Evolutionary conservation across 1,140 invertebrate species (phyloP), one percentile per base, ranked within the genome.

Genomic region (Brachystomella parvula): DNA sequence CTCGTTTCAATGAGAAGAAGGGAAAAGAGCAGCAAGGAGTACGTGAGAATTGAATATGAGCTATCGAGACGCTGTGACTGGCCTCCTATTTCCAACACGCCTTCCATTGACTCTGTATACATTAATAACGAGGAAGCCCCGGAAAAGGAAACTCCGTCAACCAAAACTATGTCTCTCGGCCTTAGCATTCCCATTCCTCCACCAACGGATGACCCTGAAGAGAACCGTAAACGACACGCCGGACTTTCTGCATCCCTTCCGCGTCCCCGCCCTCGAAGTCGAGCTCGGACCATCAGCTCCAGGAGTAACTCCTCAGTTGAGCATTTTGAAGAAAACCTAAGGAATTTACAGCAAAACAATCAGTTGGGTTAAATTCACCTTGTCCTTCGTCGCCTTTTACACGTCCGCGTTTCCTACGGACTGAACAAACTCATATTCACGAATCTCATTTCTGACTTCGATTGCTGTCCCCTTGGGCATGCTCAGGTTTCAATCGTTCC

Each of bases 21-120:
- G 2, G 29, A 32, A 61, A 64, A 35, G 58, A 63, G 58, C 0
- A 59, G 47, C 28, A 60, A 62, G 24, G 63, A 63, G 30, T 67
- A 67, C 29, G 15, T 39, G 1, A 35, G 39, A 65, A 65, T 71
- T 29, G 66, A 71, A 3, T 35, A 65, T 26, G 69, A 67, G 26
- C 59, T 71, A 6, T 26, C 28, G 24, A 3, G 61, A 60, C 24
- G 33, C 31, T 15, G 15, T 53, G 69, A 71, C 31, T 71, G 69
- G 69, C 69, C 69, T 2, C 66, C 66, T 3, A 32, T 62, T 62
- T 44, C 39, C 9, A 15, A 24, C 30, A 60, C 58, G 6, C 58
- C 58, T 32, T 60, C 58, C 3, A 9, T 60, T 12, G 58, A 35
- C 21, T 60, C 30, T 6, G 33, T 26, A 29, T 59, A 59, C 57